phyloP scores from a whole-genome alignment of 2,797 vertebrate genomes.

The Eulemur rubriventer region DNA sequence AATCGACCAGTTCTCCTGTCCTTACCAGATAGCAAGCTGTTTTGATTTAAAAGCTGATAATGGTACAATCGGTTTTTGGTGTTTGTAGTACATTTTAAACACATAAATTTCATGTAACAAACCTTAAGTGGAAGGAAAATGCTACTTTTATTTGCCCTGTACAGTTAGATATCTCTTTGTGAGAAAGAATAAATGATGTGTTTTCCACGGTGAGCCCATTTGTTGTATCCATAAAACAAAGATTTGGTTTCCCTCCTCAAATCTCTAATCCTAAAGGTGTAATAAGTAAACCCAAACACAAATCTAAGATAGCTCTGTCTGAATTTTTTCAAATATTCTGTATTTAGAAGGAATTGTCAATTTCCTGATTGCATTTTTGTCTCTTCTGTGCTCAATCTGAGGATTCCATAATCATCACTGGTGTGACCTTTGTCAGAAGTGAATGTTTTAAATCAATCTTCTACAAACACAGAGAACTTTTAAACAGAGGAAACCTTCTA shows the following conservation, averaged over 20 bases:
- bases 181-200: slow-evolving; percentile 36
- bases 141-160: slow-evolving; percentile 32
- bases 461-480: slow-evolving; percentile 48
- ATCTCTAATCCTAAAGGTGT: slow-evolving; percentile 52
- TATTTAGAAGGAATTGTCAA: neutral
- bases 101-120: slow-evolving; percentile 78
- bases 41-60: slow-evolving; percentile 84
- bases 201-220: slow-evolving; percentile 41
- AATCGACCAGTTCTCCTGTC: slow-evolving; percentile 83
- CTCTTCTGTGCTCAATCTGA: neutral
- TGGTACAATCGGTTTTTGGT: slow-evolving; percentile 70
- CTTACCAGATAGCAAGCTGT: slow-evolving; percentile 77
- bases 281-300: slow-evolving; percentile 59
- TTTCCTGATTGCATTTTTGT: slow-evolving; percentile 51
- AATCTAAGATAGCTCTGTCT: slow-evolving; percentile 54
- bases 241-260: slow-evolving; percentile 56
- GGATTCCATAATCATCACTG: neutral
- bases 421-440: neutral
- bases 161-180: slow-evolving; percentile 47
- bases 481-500: slow-evolving; percentile 34
- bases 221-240: slow-evolving; percentile 69
- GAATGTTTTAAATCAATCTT: slow-evolving; percentile 38
- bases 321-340: slow-evolving; percentile 39
- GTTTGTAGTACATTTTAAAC: slow-evolving; percentile 60
- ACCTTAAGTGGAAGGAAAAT: slow-evolving; percentile 79